A percentile compares a stretch with the other conserved stretches of the same genome.
Evolutionary conservation across 2,888 invertebrate genomes (phyloP).

Genomic region (Tholera decimalis): DNA sequence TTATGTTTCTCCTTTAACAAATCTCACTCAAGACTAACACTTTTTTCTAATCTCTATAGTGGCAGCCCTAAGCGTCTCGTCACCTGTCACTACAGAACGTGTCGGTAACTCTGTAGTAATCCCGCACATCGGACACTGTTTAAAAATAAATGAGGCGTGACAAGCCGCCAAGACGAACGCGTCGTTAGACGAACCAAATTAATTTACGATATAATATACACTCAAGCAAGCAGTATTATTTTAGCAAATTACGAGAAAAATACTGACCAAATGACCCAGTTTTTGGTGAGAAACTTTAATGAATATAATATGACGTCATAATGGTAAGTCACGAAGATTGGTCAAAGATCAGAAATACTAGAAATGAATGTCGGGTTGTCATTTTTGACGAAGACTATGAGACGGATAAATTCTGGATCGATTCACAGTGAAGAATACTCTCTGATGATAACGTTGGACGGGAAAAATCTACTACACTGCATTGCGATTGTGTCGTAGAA

Average conservation of each 20-base stretch:
- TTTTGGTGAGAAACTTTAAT: background rate
- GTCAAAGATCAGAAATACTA: background rate
- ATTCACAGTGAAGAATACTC: background rate
- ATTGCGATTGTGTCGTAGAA: background rate
- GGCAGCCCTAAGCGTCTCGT: conserved; percentile 49
- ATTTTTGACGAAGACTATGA: background rate
- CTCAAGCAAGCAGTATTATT: conserved; percentile 16
- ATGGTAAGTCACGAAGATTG: background rate
- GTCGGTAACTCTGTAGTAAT: conserved; percentile 48
- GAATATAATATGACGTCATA: conserved; percentile 3
- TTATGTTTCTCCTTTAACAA: too few species aligned
- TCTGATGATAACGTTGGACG: background rate
- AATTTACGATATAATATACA: conserved; percentile 69
- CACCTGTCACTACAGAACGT: conserved; percentile 47
- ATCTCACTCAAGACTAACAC: too few species aligned
- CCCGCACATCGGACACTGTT: conserved; percentile 69
- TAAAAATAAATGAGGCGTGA: conserved; percentile 86
- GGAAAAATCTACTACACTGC: background rate
- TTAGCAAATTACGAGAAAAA: conserved; percentile 36
- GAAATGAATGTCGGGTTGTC: background rate
- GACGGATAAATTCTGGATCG: background rate
- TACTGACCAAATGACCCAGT: conserved; percentile 10
- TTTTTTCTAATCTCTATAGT: background rate
- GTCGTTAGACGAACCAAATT: conserved; percentile 77
- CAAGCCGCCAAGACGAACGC: conserved; percentile 65